A percentile compares a stretch with the other conserved stretches of the same genome.
Evolutionary conservation across 2,888 invertebrate species (phyloP).

Genomic region (Dryococelus australis): DNA sequence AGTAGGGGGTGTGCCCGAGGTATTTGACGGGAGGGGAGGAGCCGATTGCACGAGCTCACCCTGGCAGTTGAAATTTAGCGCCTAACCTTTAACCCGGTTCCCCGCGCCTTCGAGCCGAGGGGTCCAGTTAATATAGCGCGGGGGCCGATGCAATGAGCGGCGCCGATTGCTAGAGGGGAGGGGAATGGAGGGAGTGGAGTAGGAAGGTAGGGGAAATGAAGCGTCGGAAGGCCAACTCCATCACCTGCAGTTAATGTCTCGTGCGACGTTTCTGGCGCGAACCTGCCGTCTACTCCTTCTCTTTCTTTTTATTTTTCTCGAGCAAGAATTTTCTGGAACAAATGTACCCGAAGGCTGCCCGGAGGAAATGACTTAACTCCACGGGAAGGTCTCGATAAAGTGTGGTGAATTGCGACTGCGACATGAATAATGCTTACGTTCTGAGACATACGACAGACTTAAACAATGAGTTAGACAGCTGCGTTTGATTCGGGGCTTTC

Average conservation of each 20-base stretch:
- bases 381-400: too few species aligned
- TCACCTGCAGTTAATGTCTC: not conserved
- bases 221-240: not conserved
- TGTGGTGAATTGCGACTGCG: too few species aligned
- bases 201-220: not conserved
- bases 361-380: too few species aligned
- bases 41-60: not conserved
- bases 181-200: not conserved
- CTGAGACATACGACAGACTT: too few species aligned
- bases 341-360: not conserved
- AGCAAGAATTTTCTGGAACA: not conserved
- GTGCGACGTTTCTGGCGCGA: not conserved
- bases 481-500: too few species aligned
- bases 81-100: not conserved
- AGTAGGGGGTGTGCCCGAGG: not conserved
- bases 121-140: not conserved
- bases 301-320: not conserved
- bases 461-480: too few species aligned
- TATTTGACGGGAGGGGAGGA: not conserved
- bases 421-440: too few species aligned
- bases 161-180: not conserved
- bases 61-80: not conserved
- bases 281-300: too few species aligned
- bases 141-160: not conserved
- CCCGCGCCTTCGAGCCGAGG: not conserved